phyloP scores from a whole-genome alignment of 2,888 invertebrate species.

The Chorisops tibialis region DNA sequence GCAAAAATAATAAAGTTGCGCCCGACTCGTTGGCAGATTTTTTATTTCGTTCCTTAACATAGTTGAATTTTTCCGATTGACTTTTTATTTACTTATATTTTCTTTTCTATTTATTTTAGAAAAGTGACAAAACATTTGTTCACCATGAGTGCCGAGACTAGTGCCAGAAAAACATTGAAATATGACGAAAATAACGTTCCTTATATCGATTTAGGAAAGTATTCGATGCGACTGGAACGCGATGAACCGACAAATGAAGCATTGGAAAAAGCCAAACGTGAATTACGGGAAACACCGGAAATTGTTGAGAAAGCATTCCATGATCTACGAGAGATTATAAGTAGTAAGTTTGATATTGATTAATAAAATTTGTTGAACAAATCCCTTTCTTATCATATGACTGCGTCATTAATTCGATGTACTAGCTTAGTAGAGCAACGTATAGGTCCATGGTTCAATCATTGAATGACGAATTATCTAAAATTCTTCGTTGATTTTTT shows the following conservation, averaged over 20 bases:
- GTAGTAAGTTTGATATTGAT: constrained; percentile 55
- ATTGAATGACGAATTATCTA: too few relatives aligned
- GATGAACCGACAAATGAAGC: constrained; percentile 58
- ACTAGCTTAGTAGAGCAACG: too few relatives aligned
- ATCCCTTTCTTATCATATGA: too few relatives aligned
- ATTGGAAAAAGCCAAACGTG: constrained; percentile 62
- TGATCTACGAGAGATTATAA: constrained; percentile 55
- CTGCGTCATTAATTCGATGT: too few relatives aligned
- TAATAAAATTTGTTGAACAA: too few relatives aligned
- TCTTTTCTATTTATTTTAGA: not conserved
- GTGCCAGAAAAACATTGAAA: constrained; percentile 46
- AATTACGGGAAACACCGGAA: constrained; percentile 71
- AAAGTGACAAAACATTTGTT: not conserved
- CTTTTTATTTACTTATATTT: too few relatives aligned
- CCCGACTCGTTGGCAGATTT: too few relatives aligned
- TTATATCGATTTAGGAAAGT: constrained; percentile 60
- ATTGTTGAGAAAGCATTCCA: constrained; percentile 58
- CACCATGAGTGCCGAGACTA: constrained; percentile 13
- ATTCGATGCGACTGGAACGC: constrained; percentile 59
- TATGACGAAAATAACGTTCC: constrained; percentile 58
- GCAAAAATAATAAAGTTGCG: too few relatives aligned
- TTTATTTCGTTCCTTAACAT: too few relatives aligned
- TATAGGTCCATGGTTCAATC: too few relatives aligned
- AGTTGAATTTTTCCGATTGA: too few relatives aligned
- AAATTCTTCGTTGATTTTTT: too few relatives aligned